Evolutionary conservation across 2,113 vertebrate species (phyloP).

Genomic region (Chroicocephalus ridibundus): DNA sequence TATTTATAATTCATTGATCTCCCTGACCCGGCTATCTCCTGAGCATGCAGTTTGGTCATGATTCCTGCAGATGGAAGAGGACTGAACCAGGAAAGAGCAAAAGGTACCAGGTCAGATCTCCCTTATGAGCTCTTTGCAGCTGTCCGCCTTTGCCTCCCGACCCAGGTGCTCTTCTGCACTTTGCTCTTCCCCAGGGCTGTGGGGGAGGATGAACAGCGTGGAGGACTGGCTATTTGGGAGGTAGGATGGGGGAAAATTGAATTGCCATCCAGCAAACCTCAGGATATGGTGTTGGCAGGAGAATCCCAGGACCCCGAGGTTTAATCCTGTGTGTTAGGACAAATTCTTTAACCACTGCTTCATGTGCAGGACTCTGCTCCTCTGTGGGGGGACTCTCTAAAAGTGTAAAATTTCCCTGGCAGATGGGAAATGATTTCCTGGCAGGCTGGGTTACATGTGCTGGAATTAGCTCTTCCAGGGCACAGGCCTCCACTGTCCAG

Average conservation of each 20-base stretch:
- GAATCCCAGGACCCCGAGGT: not conserved
- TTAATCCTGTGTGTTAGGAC: not conserved
- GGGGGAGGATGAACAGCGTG: not conserved
- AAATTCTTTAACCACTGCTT: not conserved
- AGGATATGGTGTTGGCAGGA: not conserved
- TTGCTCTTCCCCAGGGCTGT: not conserved
- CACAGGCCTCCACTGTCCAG: not conserved
- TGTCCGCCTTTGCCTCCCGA: not conserved
- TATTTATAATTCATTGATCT: conserved; percentile 62
- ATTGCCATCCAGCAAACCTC: not conserved
- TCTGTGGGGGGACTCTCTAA: not conserved
- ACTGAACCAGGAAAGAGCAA: conserved; percentile 22
- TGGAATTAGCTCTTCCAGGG: not conserved
- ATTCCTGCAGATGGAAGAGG: conserved; percentile 34
- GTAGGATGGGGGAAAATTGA: not conserved
- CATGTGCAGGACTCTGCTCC: not conserved
- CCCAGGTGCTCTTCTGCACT: not conserved
- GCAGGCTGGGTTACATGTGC: not conserved
- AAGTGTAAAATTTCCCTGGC: not conserved
- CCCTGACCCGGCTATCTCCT: conserved; percentile 11
- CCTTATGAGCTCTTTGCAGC: not conserved
- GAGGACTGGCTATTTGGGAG: not conserved
- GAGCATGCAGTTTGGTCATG: not conserved
- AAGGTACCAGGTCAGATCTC: conserved; percentile 26
- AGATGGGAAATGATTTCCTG: not conserved